These are phyloP conservation scores for Psittacula cyanocephala DNA, from an alignment of 2,113 vertebrate species.

Conservation along the genomic window DNA sequence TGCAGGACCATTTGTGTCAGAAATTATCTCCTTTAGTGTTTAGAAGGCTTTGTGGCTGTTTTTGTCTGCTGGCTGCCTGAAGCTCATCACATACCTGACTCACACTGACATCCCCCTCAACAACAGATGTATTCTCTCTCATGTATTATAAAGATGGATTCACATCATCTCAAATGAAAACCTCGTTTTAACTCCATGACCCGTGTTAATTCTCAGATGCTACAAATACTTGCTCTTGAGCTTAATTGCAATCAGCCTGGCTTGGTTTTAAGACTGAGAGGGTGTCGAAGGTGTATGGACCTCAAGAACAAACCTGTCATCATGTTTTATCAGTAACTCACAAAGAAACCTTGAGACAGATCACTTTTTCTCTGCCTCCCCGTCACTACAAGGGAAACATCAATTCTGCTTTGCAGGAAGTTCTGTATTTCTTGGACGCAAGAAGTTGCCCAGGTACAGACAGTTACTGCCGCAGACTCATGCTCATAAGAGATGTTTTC, in stretches of 20 bases:
- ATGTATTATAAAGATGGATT: background rate
- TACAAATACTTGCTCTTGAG: background rate
- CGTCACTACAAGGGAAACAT: accelerated
- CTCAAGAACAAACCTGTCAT: background rate
- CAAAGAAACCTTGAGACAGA: background rate
- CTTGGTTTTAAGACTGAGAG: background rate
- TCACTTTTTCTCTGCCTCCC: background rate
- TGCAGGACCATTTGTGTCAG: background rate
- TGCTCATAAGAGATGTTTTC: background rate
- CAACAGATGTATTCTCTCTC: conserved; percentile 9
- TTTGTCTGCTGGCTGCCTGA: background rate
- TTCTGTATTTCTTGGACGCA: background rate
- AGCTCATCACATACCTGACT: background rate
- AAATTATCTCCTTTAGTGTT: background rate
- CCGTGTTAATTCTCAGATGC: background rate
- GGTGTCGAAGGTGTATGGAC: background rate
- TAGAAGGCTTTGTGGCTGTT: background rate
- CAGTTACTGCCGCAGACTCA: background rate
- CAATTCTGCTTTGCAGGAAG: background rate
- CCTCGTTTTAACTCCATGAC: background rate
- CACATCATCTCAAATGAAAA: background rate
- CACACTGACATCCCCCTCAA: background rate
- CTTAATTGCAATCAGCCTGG: background rate
- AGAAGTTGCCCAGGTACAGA: background rate
- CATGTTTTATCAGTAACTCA: background rate